phyloP scores from a whole-genome alignment of 2,888 invertebrate species.

The Loripinus fragilis region DNA sequence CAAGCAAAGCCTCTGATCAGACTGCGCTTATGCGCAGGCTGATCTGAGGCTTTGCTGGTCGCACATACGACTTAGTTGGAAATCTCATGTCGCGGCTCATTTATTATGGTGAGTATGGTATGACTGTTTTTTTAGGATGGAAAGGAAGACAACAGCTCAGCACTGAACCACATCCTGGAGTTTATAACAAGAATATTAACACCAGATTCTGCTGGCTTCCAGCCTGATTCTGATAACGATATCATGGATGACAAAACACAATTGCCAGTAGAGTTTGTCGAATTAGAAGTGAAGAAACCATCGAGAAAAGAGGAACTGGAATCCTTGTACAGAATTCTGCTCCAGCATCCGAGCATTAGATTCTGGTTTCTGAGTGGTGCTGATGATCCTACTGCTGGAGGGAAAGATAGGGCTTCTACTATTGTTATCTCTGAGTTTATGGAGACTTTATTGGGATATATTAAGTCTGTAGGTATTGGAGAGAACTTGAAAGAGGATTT shows the following conservation, averaged over 20 bases:
- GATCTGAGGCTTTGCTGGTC: no score
- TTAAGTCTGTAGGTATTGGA: neutral
- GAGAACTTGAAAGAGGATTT: neutral
- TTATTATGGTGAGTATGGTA: no score
- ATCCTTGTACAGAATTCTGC: neutral
- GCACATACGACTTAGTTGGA: no score
- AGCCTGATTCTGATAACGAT: neutral
- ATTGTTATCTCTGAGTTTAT: neutral
- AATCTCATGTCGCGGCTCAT: no score
- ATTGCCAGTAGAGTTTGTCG: neutral
- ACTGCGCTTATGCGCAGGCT: no score
- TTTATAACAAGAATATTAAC: neutral
- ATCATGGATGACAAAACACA: neutral
- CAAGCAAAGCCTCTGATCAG: no score
- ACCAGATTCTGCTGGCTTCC: neutral
- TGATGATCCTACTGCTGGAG: neutral
- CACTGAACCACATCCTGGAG: neutral
- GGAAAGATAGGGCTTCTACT: neutral
- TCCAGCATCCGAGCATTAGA: neutral
- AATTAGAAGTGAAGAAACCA: slow-evolving; percentile 4
- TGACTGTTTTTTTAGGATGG: neutral
- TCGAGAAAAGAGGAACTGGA: neutral
- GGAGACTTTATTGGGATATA: neutral
- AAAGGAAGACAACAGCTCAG: neutral
- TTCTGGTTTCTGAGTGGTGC: neutral